phyloP scores from a whole-genome alignment of 2,113 vertebrate genomes.

The Peromyscus leucopus region DNA sequence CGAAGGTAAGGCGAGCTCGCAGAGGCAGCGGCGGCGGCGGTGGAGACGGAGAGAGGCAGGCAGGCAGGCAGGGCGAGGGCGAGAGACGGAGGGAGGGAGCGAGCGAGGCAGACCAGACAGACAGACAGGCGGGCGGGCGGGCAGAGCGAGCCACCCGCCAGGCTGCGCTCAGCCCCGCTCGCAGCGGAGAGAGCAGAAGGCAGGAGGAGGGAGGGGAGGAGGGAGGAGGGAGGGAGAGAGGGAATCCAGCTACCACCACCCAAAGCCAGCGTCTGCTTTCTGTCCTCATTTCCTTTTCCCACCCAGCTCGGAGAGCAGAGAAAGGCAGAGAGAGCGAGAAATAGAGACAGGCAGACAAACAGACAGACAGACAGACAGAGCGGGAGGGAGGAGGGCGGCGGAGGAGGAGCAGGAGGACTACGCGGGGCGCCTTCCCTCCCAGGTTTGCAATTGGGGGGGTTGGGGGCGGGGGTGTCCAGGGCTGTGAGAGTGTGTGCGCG shows the following conservation, averaged over 20 bases:
- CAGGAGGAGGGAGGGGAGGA: slow-evolving; percentile 81
- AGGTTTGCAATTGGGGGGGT: slow-evolving; percentile 80
- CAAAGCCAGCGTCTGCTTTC: slow-evolving; percentile 87
- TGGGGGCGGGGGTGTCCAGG: slow-evolving; percentile 79
- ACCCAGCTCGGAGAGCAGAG: slow-evolving; percentile 83
- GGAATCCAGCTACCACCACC: slow-evolving; percentile 84
- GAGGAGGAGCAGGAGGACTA: slow-evolving; percentile 80
- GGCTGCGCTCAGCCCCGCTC: slow-evolving; percentile 82
- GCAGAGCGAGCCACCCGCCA: slow-evolving; percentile 81
- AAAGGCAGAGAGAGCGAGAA: slow-evolving; percentile 79
- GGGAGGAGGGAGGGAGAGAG: slow-evolving; percentile 79
- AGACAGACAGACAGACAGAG: slow-evolving; percentile 79
- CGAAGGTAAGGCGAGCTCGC: slow-evolving; percentile 86
- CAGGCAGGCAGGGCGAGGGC: slow-evolving; percentile 82
- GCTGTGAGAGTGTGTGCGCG: slow-evolving; percentile 77
- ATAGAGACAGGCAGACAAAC: slow-evolving; percentile 71
- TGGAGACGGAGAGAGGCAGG: slow-evolving; percentile 83
- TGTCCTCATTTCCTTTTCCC: slow-evolving; percentile 88
- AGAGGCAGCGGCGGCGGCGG: slow-evolving; percentile 83
- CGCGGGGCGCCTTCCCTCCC: slow-evolving; percentile 85
- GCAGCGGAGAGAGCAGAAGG: slow-evolving; percentile 83
- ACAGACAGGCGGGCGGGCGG: slow-evolving; percentile 82
- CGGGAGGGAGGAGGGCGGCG: slow-evolving; percentile 77
- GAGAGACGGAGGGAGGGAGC: slow-evolving; percentile 81
- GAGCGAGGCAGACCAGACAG: slow-evolving; percentile 80